A percentile compares a stretch with the other conserved stretches of the same genome.
These are phyloP conservation scores for Neodiprion fabricii DNA, from an alignment of 1,140 invertebrate species.

Conservation along the genomic window DNA sequence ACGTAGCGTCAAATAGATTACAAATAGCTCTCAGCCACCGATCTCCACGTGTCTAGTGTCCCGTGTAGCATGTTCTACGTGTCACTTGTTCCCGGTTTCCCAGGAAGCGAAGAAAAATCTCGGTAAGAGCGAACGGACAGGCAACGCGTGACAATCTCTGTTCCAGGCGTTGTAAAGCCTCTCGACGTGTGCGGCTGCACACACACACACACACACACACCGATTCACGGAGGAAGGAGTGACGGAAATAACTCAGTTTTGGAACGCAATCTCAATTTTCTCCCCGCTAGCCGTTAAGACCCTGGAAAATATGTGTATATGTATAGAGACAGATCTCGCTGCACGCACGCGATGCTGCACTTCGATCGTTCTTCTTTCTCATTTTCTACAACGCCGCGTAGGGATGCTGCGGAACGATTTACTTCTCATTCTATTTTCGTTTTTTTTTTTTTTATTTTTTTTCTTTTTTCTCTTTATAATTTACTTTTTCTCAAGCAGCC, in stretches of 20 bases:
- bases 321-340: neutral
- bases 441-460: neutral
- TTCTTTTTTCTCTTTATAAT: neutral
- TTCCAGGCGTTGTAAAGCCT: neutral
- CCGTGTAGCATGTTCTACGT: neutral
- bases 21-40: neutral
- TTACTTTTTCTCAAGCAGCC: neutral
- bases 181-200: neutral
- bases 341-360: neutral
- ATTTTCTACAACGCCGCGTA: neutral
- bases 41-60: too few relatives aligned
- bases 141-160: neutral
- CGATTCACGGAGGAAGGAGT: neutral
- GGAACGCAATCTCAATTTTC: conserved; percentile 1
- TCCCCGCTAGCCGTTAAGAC: neutral
- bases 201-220: too few relatives aligned
- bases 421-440: neutral
- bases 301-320: neutral
- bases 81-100: neutral
- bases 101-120: neutral
- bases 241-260: conserved; percentile 5
- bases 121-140: neutral
- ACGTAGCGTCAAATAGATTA: neutral
- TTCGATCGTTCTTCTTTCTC: neutral
- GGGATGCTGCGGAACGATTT: conserved; percentile 11